phyloP scores from a whole-genome alignment of 2,797 vertebrate species.

The Sciaenops ocellatus region DNA sequence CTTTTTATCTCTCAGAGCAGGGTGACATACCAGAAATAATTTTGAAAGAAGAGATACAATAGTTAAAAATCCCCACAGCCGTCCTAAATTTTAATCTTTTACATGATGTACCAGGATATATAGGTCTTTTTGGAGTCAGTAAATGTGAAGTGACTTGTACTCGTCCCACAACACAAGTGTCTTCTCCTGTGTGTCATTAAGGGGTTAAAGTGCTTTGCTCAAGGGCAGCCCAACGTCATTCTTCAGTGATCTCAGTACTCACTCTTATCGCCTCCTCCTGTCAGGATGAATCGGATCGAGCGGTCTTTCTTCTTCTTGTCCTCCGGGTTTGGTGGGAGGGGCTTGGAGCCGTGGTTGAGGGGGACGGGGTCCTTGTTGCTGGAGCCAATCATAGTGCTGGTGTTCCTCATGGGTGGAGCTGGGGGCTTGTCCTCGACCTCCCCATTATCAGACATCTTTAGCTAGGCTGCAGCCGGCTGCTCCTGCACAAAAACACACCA shows the following conservation, averaged over 20 bases:
- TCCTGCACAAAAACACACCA: conserved; percentile 48
- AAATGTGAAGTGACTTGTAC: too few relatives aligned
- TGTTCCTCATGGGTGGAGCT: conserved; percentile 97
- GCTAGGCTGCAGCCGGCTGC: conserved; percentile 72
- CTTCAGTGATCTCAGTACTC: conserved; percentile 46
- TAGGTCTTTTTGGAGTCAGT: too few relatives aligned
- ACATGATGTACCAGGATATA: too few relatives aligned
- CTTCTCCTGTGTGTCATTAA: background rate
- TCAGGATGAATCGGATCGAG: conserved; percentile 93
- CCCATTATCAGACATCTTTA: conserved; percentile 96
- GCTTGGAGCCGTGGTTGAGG: conserved; percentile 94
- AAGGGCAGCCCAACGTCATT: background rate
- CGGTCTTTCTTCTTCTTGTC: conserved; percentile 97
- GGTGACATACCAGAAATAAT: background rate
- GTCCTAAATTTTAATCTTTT: too few relatives aligned
- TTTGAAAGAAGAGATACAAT: background rate
- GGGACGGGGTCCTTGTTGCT: conserved; percentile 90
- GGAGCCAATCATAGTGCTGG: conserved; percentile 95
- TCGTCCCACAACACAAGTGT: too few relatives aligned
- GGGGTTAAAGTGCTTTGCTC: background rate
- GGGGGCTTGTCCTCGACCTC: conserved; percentile 97
- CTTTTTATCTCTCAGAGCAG: too few relatives aligned
- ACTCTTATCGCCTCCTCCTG: conserved; percentile 94
- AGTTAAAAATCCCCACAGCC: too few relatives aligned
- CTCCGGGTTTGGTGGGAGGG: conserved; percentile 95